These are phyloP conservation scores for Lordiphosa mommai DNA, from an alignment of 1,140 invertebrate genomes.

Conservation along the genomic window DNA sequence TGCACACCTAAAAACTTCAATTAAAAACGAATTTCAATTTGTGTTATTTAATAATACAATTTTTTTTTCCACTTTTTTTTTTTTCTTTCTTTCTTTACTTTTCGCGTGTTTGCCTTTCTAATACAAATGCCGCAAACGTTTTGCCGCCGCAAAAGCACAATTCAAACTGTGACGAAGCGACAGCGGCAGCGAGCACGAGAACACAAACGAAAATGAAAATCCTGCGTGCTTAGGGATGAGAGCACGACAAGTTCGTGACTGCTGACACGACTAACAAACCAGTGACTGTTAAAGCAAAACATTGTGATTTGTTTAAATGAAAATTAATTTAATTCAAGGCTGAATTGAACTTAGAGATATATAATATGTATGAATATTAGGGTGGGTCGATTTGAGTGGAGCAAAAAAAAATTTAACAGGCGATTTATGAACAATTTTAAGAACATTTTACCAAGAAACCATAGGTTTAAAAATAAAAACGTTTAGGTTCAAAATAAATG, in stretches of 20 bases:
- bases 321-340: too few relatives aligned
- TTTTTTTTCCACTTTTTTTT: conserved; percentile 25
- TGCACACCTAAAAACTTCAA: neutral
- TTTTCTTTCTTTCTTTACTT: conserved; percentile 8
- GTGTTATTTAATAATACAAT: conserved; percentile 23
- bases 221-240: conserved; percentile 1
- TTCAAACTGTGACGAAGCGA: conserved; percentile 51
- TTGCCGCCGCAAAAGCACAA: conserved; percentile 57
- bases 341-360: too few relatives aligned
- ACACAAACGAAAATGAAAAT: conserved; percentile 1
- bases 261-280: neutral
- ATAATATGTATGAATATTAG: too few relatives aligned
- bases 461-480: too few relatives aligned
- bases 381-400: too few relatives aligned
- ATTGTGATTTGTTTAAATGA: neutral
- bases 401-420: too few relatives aligned
- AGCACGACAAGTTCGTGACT: neutral
- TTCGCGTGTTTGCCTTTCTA: conserved; percentile 30
- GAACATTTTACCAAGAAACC: too few relatives aligned
- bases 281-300: neutral
- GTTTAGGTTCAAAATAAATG: too few relatives aligned
- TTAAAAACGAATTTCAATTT: conserved; percentile 4
- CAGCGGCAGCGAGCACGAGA: conserved; percentile 8
- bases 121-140: conserved; percentile 32
- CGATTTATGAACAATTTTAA: too few relatives aligned